Percentiles rank a stretch among this genome's conserved stretches.
Conservation (phyloP, 2,113 vertebrate species). For the Chloebia gouldiae region DNA sequence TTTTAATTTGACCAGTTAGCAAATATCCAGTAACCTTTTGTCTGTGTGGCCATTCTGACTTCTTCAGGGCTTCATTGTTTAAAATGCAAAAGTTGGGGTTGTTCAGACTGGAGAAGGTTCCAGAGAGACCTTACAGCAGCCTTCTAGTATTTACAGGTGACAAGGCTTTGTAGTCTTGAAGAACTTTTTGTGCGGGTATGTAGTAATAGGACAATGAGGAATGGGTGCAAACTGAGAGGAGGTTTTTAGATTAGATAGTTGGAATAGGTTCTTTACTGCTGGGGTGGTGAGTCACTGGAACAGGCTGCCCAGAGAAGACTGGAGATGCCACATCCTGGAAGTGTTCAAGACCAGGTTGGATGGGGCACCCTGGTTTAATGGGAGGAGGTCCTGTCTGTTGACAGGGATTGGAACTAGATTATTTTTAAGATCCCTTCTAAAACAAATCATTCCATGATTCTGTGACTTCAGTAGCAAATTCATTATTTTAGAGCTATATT, state of each 20-base stretch:
- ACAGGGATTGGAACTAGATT: not conserved
- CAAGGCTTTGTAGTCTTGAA: not conserved
- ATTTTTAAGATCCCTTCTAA: not conserved
- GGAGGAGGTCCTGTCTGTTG: not conserved
- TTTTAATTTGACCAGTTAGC: not conserved
- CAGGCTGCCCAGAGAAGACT: not conserved
- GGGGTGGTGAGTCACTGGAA: not conserved
- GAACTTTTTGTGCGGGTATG: not conserved
- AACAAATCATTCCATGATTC: not conserved
- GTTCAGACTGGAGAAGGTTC: not conserved
- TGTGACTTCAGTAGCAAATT: not conserved
- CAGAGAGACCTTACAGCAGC: not conserved
- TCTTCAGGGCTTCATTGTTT: not conserved
- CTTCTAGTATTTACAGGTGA: not conserved
- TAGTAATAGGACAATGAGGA: not conserved
- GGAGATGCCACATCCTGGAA: not conserved
- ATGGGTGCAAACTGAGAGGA: not conserved
- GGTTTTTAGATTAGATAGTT: not conserved
- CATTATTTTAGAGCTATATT: not conserved
- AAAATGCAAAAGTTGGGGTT: not conserved
- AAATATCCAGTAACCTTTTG: not conserved
- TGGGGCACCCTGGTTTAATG: not conserved
- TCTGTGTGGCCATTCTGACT: not conserved
- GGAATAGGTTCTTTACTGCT: rapidly evolving
- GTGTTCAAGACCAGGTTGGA: not conserved